These are phyloP conservation scores for Rhogogaster chlorosoma DNA, from an alignment of 2,888 invertebrate genomes.

Conservation along the genomic window DNA sequence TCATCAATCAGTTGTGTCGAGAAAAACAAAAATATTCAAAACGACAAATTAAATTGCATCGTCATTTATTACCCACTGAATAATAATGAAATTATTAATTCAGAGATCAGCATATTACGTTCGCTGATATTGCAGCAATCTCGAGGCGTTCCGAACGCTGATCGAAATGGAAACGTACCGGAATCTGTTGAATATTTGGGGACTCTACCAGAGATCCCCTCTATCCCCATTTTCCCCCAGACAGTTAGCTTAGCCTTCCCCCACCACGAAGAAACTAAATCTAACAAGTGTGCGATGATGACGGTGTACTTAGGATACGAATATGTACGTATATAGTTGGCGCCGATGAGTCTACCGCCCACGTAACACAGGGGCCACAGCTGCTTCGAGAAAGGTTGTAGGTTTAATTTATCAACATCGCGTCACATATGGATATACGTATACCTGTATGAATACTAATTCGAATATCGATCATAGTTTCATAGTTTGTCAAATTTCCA, in stretches of 20 bases:
- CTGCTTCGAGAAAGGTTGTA: not conserved
- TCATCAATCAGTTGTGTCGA: not conserved
- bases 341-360: constrained; percentile 35
- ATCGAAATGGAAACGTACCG: constrained; percentile 41
- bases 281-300: not conserved
- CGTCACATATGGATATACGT: not conserved
- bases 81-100: not conserved
- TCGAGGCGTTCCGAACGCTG: not conserved
- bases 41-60: not conserved
- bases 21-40: not conserved
- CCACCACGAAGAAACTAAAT: not conserved
- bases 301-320: not conserved
- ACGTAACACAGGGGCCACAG: constrained; percentile 20
- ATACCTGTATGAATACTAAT: not conserved
- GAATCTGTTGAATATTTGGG: constrained; percentile 43
- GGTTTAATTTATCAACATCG: not conserved
- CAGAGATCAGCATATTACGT: not conserved
- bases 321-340: not conserved
- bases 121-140: not conserved
- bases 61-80: not conserved
- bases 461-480: not conserved
- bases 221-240: not conserved
- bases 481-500: not conserved
- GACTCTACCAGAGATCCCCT: not conserved
- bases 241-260: constrained; percentile 21